These are phyloP conservation scores for Liopterus haemorrhoidalis DNA, from an alignment of 2,888 invertebrate species.

Conservation along the genomic window DNA sequence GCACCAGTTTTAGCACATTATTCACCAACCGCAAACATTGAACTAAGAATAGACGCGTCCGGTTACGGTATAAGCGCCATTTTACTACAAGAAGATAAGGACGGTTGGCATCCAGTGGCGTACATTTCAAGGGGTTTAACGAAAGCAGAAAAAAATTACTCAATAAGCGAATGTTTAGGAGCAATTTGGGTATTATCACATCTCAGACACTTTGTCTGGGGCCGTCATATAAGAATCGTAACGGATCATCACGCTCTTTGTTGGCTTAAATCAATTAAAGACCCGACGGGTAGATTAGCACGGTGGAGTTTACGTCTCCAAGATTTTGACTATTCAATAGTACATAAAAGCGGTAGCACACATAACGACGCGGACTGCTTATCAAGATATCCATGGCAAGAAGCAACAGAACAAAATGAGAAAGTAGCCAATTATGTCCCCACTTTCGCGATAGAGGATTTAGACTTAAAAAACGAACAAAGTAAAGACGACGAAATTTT, in stretches of 20 bases:
- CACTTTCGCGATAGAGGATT: background rate
- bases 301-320: conserved; percentile 20
- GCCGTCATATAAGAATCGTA: conserved; percentile 8
- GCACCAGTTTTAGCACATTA: conserved; percentile 26
- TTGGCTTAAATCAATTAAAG: conserved; percentile 11
- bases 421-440: background rate
- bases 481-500: background rate
- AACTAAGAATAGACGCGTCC: conserved; percentile 26
- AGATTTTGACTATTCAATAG: conserved; percentile 20
- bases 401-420: background rate
- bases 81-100: conserved; percentile 34
- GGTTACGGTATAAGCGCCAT: conserved; percentile 35
- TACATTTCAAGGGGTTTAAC: conserved; percentile 24
- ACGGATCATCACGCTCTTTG: conserved; percentile 20
- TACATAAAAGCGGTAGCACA: conserved; percentile 16
- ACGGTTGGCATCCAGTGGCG: conserved; percentile 37
- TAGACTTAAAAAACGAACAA: background rate
- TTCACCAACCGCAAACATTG: conserved; percentile 23
- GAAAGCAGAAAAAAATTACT: conserved; percentile 37
- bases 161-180: conserved; percentile 38
- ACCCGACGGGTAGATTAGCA: conserved; percentile 14
- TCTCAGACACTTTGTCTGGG: conserved; percentile 8
- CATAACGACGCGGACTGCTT: conserved; percentile 20
- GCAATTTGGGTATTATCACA: conserved; percentile 32
- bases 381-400: conserved; percentile 23